phyloP scores from a whole-genome alignment of 2,888 invertebrate species.

The Exocentrus adspersus region DNA sequence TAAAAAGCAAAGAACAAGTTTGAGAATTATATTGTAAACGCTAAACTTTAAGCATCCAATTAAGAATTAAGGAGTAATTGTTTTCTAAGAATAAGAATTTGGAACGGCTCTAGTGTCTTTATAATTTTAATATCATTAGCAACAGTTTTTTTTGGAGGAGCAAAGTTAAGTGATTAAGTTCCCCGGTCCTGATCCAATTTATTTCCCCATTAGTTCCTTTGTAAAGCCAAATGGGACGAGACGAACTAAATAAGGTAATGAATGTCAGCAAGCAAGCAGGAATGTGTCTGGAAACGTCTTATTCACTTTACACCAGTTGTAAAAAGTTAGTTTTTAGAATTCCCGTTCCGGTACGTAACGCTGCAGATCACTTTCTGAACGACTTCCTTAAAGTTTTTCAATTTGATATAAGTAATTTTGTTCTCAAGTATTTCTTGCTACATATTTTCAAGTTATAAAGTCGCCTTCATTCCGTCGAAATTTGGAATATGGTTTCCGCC shows the following conservation, averaged over 20 bases:
- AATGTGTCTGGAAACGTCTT: neutral
- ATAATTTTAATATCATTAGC: no score
- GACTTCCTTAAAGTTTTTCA: neutral
- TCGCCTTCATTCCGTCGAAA: neutral
- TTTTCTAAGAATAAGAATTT: no score
- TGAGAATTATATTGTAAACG: no score
- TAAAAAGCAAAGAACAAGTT: no score
- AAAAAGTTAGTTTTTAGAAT: neutral
- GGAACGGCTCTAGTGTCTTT: no score
- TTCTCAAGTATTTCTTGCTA: neutral
- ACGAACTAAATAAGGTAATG: constrained; percentile 6
- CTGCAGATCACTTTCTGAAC: neutral
- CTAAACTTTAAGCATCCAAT: no score
- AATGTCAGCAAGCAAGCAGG: neutral
- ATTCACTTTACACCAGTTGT: neutral
- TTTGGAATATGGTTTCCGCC: neutral
- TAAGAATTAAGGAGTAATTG: no score
- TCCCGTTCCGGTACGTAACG: neutral
- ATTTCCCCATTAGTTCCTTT: neutral
- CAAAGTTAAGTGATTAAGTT: neutral
- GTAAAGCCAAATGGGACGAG: constrained; percentile 3
- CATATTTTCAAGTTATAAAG: neutral
- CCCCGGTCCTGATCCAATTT: neutral
- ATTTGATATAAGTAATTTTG: constrained; percentile 3
- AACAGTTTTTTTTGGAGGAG: neutral